These are phyloP conservation scores for Vanessa atalanta DNA, from an alignment of 1,140 invertebrate species.

Conservation along the genomic window DNA sequence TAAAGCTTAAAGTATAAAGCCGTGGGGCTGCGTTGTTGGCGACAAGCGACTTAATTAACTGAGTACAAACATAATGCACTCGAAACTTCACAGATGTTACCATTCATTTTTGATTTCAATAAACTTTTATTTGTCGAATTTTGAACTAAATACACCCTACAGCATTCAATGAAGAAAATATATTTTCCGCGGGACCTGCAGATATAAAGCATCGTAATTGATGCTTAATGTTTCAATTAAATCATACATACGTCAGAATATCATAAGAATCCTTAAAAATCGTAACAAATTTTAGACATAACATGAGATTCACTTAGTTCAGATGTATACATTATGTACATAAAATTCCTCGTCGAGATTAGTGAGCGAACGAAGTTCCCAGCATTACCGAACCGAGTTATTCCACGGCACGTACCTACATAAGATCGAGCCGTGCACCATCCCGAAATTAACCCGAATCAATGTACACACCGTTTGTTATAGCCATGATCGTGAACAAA, in stretches of 20 bases:
- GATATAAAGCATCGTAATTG: too few relatives aligned
- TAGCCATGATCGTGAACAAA: background rate
- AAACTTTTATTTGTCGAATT: background rate
- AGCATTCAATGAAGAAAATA: too few relatives aligned
- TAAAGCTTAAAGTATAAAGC: slow-evolving; percentile 63
- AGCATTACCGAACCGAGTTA: slow-evolving; percentile 11
- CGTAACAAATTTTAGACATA: background rate
- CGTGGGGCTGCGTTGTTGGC: slow-evolving; percentile 47
- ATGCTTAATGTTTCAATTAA: background rate
- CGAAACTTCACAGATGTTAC: slow-evolving; percentile 17
- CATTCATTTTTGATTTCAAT: background rate
- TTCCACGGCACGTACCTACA: slow-evolving; percentile 16
- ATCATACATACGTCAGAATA: background rate
- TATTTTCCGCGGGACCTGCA: too few relatives aligned
- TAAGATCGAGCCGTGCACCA: slow-evolving; percentile 16
- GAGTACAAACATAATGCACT: slow-evolving; percentile 50
- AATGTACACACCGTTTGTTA: slow-evolving; percentile 12
- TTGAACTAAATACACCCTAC: too few relatives aligned
- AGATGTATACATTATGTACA: slow-evolving; percentile 16
- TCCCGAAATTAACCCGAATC: slow-evolving; percentile 10
- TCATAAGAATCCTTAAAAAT: background rate
- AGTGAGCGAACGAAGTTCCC: slow-evolving; percentile 15
- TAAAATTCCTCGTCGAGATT: slow-evolving; percentile 16
- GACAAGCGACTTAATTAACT: slow-evolving; percentile 68
- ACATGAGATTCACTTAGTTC: background rate